Evolutionary conservation across 2,888 invertebrate species (phyloP).

Genomic region (Piscicola geometra): DNA sequence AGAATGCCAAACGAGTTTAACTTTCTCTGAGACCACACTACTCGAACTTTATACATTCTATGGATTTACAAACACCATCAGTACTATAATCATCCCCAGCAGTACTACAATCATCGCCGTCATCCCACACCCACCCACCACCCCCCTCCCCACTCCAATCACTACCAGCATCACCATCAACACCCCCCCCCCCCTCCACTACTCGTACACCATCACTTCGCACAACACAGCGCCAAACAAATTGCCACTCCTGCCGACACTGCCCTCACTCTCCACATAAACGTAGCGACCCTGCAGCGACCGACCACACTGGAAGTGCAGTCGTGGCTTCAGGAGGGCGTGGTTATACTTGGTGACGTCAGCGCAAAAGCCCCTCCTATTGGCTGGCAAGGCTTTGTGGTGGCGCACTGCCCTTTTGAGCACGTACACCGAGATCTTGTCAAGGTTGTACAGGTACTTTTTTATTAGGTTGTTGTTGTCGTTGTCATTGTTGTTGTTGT

Average conservation of each 20-base stretch:
- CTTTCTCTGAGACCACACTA: no score
- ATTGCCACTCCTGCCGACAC: slow-evolving; percentile 57
- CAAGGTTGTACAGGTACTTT: slow-evolving; percentile 36
- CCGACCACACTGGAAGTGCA: slow-evolving; percentile 58
- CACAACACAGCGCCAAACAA: slow-evolving; percentile 60
- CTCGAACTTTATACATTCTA: no score
- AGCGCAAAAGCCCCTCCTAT: slow-evolving; percentile 52
- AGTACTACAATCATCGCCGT: no score
- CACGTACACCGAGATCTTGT: slow-evolving; percentile 36
- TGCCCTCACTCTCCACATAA: slow-evolving; percentile 59
- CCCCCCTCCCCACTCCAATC: no score
- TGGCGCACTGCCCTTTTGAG: slow-evolving; percentile 43
- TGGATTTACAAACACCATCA: no score
- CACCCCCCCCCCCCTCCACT: no score
- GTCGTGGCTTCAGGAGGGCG: slow-evolving; percentile 57
- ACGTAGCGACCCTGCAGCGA: slow-evolving; percentile 57
- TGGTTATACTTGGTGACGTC: slow-evolving; percentile 58
- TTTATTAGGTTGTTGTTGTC: background rate
- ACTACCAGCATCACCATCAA: background rate
- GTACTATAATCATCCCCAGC: no score
- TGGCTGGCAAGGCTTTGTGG: slow-evolving; percentile 40
- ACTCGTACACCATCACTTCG: slow-evolving; percentile 59
- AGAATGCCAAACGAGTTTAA: no score
- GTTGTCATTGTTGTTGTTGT: no score
- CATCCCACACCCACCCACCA: no score